Percentiles rank a stretch among this genome's conserved stretches.
phyloP scores from a whole-genome alignment of 92 coral and sea anemone species.

The Epizoanthus scotinus region DNA sequence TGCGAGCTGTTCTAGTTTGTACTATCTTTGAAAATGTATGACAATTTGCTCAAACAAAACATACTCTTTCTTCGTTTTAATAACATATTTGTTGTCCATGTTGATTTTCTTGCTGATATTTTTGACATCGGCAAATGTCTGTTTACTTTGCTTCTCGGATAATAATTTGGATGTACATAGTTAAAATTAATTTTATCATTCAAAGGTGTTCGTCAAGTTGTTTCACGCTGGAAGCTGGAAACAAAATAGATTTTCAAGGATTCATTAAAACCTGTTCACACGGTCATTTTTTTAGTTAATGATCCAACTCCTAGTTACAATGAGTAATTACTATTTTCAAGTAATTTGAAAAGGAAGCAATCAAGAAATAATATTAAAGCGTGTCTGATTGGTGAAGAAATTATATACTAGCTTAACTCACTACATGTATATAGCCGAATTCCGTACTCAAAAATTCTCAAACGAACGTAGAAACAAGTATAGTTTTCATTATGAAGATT shows the following conservation, averaged over 20 bases:
- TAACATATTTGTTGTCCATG: neutral
- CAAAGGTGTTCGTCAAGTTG: neutral
- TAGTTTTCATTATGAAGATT: no score
- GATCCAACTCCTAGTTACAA: neutral
- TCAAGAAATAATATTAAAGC: neutral
- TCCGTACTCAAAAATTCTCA: no score
- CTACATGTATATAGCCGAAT: no score
- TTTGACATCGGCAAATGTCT: conserved; percentile 13
- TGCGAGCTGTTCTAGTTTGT: neutral
- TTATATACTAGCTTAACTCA: no score
- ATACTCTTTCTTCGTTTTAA: conserved; percentile 10
- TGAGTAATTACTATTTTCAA: neutral
- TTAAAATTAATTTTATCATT: neutral
- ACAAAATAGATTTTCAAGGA: neutral
- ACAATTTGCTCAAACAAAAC: neutral
- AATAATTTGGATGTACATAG: neutral
- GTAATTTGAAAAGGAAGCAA: neutral
- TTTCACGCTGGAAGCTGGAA: neutral
- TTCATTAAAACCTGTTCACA: neutral
- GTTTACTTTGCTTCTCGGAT: neutral
- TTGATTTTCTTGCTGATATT: conserved; percentile 12
- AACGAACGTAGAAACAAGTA: no score
- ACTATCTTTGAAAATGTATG: neutral
- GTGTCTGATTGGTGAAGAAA: neutral
- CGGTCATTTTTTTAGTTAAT: neutral